Conservation (phyloP, 2,797 vertebrate genomes). For the Thripadectes ignobilis region DNA sequence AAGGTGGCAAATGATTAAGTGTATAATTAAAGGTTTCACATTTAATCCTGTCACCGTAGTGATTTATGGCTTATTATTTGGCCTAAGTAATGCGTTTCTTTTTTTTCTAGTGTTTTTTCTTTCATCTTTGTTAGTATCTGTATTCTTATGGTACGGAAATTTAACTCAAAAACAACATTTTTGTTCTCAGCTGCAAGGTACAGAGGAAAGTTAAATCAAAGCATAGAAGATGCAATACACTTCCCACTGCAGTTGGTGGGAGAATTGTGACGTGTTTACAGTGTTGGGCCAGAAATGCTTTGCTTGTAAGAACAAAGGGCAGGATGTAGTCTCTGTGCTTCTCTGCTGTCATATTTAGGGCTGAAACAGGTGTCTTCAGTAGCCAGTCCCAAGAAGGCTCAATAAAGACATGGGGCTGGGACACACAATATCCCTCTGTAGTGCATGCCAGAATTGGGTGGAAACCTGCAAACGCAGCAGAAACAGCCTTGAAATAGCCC, state of each 20-base stretch:
- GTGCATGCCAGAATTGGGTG: constrained; percentile 34
- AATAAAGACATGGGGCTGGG: background rate
- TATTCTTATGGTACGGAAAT: constrained; percentile 38
- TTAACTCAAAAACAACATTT: constrained; percentile 13
- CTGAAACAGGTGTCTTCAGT: constrained; percentile 38
- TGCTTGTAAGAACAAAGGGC: background rate
- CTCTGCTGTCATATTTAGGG: constrained; percentile 24
- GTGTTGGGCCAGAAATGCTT: background rate
- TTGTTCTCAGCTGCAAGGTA: constrained; percentile 16
- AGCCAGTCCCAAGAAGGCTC: background rate
- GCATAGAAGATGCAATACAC: background rate
- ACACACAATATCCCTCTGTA: background rate
- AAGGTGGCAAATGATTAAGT: constrained; percentile 53
- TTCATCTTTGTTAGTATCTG: background rate
- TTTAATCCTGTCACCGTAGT: constrained; percentile 42
- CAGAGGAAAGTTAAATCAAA: constrained; percentile 27
- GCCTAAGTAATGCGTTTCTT: constrained; percentile 32
- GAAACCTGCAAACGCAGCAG: constrained; percentile 20
- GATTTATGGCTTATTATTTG: constrained; percentile 70
- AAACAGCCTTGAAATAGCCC: constrained; percentile 31
- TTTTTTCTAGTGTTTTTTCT: constrained; percentile 10
- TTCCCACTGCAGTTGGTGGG: constrained; percentile 1
- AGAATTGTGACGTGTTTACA: background rate
- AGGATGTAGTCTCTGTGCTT: background rate
- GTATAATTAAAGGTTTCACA: constrained; percentile 67